phyloP scores from a whole-genome alignment of 2,888 invertebrate genomes.

The Rotaria socialis region DNA sequence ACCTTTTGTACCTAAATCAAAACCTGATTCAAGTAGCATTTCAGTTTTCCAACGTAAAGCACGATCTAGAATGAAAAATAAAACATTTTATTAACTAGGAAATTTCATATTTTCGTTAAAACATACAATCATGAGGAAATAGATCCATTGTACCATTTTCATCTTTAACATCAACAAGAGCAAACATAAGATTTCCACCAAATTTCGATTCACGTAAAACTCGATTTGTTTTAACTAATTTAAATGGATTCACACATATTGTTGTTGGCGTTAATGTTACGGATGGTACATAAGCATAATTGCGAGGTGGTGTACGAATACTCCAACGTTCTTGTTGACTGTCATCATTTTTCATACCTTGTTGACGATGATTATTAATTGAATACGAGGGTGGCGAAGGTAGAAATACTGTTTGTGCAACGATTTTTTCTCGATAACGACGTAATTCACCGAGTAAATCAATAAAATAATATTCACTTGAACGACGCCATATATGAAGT shows the following conservation, averaged over 20 bases:
- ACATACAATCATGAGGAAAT: slow-evolving; percentile 33
- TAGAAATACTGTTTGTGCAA: neutral
- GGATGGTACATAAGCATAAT: slow-evolving; percentile 28
- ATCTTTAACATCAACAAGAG: slow-evolving; percentile 34
- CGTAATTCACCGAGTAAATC: slow-evolving; percentile 9
- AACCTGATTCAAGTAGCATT: slow-evolving; percentile 13
- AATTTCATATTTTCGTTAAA: too few relatives aligned
- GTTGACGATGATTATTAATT: neutral
- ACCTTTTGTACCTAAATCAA: neutral
- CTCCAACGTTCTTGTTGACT: slow-evolving; percentile 9
- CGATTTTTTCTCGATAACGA: neutral
- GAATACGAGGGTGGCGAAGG: neutral
- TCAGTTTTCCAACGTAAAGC: slow-evolving; percentile 14
- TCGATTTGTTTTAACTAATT: slow-evolving; percentile 26
- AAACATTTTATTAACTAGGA: neutral
- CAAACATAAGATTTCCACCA: slow-evolving; percentile 27
- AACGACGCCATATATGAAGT: slow-evolving; percentile 28
- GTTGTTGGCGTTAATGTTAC: slow-evolving; percentile 28
- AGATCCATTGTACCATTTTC: slow-evolving; percentile 26
- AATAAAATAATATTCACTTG: slow-evolving; percentile 33
- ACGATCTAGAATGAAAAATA: neutral
- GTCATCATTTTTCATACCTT: neutral
- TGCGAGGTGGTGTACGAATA: neutral
- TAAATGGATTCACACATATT: slow-evolving; percentile 12
- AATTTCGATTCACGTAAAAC: neutral